Base-by-base conservation (phyloP, 2,888 invertebrate genomes). In the Dioctria linearis region DNA sequence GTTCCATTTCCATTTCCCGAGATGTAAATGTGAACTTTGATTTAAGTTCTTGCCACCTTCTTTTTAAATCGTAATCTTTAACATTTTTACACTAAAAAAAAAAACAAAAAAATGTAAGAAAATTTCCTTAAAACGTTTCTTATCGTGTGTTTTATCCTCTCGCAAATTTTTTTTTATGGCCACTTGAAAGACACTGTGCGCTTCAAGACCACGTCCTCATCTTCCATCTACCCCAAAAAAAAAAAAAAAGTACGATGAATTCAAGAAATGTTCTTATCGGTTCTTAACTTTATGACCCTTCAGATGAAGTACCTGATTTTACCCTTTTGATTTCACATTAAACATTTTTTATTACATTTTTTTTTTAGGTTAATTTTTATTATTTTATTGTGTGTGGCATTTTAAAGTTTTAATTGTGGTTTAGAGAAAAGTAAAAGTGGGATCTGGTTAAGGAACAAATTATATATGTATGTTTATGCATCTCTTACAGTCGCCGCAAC, bases 71-170 rank as follows among this genome's bases (percentile, higher is more conserved):
- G 11, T 51, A 69, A 49, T 42, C 43, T 46, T 39, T 51, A 69
- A 46, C 43, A 43, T 25, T 25, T 25, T 25, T 25, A 67, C 5
- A 39, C 43, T 43, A 51, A 37, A 37, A 46, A 8, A 46, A 1
- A 54, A 37, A 37, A 46, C 0, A 46, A 1, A 54, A 42, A 42
- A 57, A 25, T 25, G 25, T 25, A 25, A 76, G 63, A 63, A 76
- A 76, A 76, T 49, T 76, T 63, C 63, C 63, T 76, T 11, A 37
- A 76, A 76, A 76, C 57, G 42, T 42, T 63, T 76, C 76, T 76
- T 76, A 76, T 76, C 76, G 76, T 63, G 76, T 61, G 46, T 63
- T 63, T 76, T 76, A 76, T 76, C 76, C 76, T 59, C 76, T 76
- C 25, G 25, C 73, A 61, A 76, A 76, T 76, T 76, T 63, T 57